Evolutionary conservation across 2,113 vertebrate genomes (phyloP).

Genomic region (Oryzias javanicus): DNA sequence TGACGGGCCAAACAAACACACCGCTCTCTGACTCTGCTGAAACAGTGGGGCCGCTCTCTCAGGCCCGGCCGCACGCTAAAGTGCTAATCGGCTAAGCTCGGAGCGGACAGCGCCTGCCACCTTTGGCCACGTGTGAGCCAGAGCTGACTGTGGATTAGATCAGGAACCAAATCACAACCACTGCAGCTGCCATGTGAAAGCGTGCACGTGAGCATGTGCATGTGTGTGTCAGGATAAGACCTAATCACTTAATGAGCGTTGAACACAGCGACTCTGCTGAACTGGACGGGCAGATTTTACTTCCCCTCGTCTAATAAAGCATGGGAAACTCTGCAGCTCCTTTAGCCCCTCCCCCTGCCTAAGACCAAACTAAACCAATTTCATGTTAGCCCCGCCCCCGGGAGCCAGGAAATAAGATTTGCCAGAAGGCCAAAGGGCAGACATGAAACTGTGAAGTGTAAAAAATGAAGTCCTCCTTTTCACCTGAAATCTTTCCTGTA

Average conservation of each 20-base stretch:
- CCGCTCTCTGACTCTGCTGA: too few species aligned
- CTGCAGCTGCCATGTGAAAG: conserved; percentile 26
- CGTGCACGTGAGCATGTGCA: conserved; percentile 1
- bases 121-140: conserved; percentile 44
- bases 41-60: too few species aligned
- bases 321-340: conserved; percentile 43
- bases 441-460: too few species aligned
- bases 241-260: conserved; percentile 81
- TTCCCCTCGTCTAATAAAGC: conserved; percentile 69
- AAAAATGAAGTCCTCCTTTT: too few species aligned
- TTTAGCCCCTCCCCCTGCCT: conserved; percentile 38
- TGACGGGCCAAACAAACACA: too few species aligned
- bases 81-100: conserved; percentile 23
- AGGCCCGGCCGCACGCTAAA: not conserved
- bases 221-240: conserved; percentile 44
- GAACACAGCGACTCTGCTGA: conserved; percentile 57
- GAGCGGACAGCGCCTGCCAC: conserved; percentile 8
- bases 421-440: conserved; percentile 22
- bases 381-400: conserved; percentile 46
- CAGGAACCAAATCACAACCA: conserved; percentile 66
- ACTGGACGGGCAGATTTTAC: conserved; percentile 66
- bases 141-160: conserved; percentile 65
- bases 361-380: conserved; percentile 24
- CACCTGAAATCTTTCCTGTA: too few species aligned
- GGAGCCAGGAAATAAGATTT: conserved; percentile 57